Base-by-base conservation (phyloP, 2,888 invertebrate species). In the Mechanitis messenoides region DNA sequence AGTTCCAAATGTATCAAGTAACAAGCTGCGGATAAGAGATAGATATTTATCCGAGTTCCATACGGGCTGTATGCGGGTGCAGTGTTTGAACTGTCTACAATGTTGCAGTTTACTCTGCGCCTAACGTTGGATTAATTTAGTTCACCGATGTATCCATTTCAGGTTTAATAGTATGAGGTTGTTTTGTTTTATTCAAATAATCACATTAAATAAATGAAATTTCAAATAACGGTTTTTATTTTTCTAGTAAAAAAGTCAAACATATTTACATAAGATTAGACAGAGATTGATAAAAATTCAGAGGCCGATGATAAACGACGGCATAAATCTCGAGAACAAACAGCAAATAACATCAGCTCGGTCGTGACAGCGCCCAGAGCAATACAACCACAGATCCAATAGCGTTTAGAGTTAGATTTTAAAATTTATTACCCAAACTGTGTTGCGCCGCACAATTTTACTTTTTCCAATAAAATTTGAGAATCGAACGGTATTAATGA, bases 301-400 rank as follows among this genome's bases (percentile, higher is more conserved):
- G 45, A 58, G 50, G 55, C 60, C 53, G 31, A 65, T 60, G 61
- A 61, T 38, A 55, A 35, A 62, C 50, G 59, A 58, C 46, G 55
- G 45, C 62, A 63, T 67, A 65, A 64, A 68, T 64, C 66, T 60
- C 33, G 33, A 55, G 45, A 61, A 64, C 66, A 62, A 63, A 63
- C 62, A 65, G 38, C 63, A 46, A 55, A 56, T 58, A 63, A 66
- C 64, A 58, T 33, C 20, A 20, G 33, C 59, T 53, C 58, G 42
- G 58, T 33, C 28, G 28, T 35, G 38, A 20, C 50, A 47, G 42
- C 33, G 50, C 50, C 12, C 61, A 59, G 56, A 56, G 57, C 50
- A 55, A 47, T 53, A 58, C 57, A 53, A 55, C 56, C 58, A 60
- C 58, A 54, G n/a, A 55, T 45, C 45, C 54, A 65, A 65, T 60